These are phyloP conservation scores for Epinephelus lanceolatus DNA, from an alignment of 2,113 vertebrate genomes.

Conservation along the genomic window DNA sequence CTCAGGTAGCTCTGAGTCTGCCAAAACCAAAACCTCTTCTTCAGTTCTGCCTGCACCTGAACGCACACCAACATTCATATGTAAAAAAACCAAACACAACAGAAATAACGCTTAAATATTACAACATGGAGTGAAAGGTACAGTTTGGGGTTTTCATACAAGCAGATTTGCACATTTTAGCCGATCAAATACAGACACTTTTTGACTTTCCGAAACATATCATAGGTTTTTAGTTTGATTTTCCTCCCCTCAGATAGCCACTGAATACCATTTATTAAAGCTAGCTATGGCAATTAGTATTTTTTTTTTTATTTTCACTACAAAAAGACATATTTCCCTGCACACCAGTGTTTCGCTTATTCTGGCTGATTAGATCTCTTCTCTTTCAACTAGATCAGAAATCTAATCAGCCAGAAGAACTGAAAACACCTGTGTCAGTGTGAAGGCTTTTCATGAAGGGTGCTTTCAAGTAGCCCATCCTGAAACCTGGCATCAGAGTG, in stretches of 20 bases:
- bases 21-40: constrained; percentile 86
- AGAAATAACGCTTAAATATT: neutral
- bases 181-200: neutral
- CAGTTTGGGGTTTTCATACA: neutral
- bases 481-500: neutral
- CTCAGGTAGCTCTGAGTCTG: constrained; percentile 82
- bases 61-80: constrained; percentile 18
- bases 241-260: too few species aligned
- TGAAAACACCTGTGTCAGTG: neutral
- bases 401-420: neutral
- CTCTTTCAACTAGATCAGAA: neutral
- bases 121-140: neutral
- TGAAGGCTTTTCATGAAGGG: neutral
- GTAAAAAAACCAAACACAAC: too few species aligned
- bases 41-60: constrained; percentile 86
- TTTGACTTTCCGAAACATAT: neutral
- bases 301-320: neutral
- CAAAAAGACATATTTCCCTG: neutral
- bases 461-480: neutral
- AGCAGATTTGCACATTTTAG: neutral
- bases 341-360: neutral
- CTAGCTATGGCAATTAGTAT: neutral
- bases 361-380: neutral
- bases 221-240: neutral
- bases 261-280: too few species aligned